Evolutionary conservation across 2,113 vertebrate species (phyloP).

Genomic region (Eubucco bourcierii): DNA sequence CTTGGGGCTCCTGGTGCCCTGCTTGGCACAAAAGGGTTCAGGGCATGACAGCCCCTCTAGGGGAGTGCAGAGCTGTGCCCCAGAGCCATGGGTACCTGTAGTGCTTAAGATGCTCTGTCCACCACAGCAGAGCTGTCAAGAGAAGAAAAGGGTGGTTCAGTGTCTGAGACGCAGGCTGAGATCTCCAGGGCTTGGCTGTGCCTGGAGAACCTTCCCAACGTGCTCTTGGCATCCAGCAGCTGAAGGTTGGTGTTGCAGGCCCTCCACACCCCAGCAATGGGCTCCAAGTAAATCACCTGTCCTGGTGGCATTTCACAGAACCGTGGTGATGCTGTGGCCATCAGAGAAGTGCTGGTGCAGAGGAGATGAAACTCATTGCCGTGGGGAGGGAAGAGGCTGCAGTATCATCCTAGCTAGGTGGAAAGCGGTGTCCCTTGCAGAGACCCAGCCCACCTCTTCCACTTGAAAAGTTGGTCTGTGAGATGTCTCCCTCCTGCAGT

Average conservation of each 20-base stretch:
- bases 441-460: not conserved
- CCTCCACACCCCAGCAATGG: not conserved
- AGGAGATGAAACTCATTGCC: not conserved
- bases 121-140: not conserved
- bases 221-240: not conserved
- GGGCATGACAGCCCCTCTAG: not conserved
- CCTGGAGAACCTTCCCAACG: not conserved
- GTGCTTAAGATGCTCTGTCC: not conserved
- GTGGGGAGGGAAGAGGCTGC: not conserved
- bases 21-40: not conserved
- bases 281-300: not conserved
- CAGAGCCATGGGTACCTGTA: not conserved
- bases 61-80: not conserved
- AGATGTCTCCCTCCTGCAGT: conserved; percentile 38
- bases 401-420: not conserved
- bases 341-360: conserved; percentile 48
- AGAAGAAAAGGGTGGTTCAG: not conserved
- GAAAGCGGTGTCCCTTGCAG: not conserved
- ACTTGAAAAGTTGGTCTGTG: conserved; percentile 15
- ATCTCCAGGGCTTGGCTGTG: not conserved
- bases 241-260: not conserved
- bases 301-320: not conserved
- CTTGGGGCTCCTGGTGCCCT: not conserved
- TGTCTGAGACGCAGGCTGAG: not conserved
- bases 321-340: not conserved